phyloP scores from a whole-genome alignment of 2,888 invertebrate genomes.

The Gerris lacustris region DNA sequence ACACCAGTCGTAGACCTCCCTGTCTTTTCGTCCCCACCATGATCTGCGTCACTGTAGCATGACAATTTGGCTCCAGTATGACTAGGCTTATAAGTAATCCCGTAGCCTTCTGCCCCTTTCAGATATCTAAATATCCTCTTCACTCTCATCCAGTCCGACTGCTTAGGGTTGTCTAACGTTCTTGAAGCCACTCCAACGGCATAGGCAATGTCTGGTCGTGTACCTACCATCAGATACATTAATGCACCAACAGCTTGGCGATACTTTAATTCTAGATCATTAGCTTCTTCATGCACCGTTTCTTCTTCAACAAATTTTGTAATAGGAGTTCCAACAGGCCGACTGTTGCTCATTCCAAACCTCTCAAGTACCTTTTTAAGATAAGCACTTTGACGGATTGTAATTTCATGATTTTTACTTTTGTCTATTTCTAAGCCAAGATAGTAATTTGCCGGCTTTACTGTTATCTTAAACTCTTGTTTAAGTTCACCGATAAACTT shows the following conservation, averaged over 20 bases:
- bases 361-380: constrained; percentile 18
- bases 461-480: constrained; percentile 22
- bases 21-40: constrained; percentile 25
- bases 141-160: constrained; percentile 15
- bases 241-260: constrained; percentile 19
- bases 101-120: constrained; percentile 21
- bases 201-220: constrained; percentile 23
- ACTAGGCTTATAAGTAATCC: constrained; percentile 18
- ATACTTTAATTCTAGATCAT: constrained; percentile 12
- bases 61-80: constrained; percentile 16
- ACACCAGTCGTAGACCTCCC: constrained; percentile 27
- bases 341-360: constrained; percentile 21
- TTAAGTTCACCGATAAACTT: constrained; percentile 22
- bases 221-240: constrained; percentile 17
- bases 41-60: constrained; percentile 29
- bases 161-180: constrained; percentile 15
- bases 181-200: constrained; percentile 21
- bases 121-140: constrained; percentile 22
- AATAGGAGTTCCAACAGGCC: constrained; percentile 18
- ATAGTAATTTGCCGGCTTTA: constrained; percentile 24
- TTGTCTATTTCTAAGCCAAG: constrained; percentile 28
- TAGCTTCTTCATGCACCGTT: no score
- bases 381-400: constrained; percentile 20
- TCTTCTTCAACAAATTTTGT: constrained; percentile 13
- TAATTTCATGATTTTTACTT: constrained; percentile 16